Evolutionary conservation across 2,797 vertebrate species (phyloP).

Genomic region (Erethizon dorsatum): DNA sequence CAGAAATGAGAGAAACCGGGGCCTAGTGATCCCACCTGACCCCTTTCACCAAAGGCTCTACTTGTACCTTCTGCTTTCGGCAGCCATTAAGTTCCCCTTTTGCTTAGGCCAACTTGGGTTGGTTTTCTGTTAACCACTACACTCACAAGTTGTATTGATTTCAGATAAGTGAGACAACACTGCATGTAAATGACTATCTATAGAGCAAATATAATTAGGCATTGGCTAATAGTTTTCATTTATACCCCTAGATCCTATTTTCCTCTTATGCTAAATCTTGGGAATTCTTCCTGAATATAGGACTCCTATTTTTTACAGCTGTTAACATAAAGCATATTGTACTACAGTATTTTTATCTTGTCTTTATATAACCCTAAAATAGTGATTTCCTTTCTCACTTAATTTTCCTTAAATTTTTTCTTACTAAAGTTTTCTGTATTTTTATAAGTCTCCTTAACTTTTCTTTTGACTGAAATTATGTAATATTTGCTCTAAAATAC

Average conservation of each 20-base stretch:
- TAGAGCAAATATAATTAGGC: neutral
- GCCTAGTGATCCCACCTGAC: neutral
- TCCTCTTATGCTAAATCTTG: neutral
- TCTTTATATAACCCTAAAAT: neutral
- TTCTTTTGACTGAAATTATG: neutral
- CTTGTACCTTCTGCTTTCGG: neutral
- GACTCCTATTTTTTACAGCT: neutral
- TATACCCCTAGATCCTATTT: neutral
- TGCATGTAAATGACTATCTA: constrained; percentile 1
- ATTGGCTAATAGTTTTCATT: neutral
- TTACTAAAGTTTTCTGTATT: neutral
- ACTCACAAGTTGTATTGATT: constrained; percentile 28
- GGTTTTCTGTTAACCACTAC: neutral
- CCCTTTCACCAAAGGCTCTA: neutral
- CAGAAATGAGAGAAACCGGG: neutral
- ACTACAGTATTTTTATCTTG: neutral
- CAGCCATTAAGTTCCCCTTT: neutral
- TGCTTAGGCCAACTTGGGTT: neutral
- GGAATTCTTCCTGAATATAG: neutral
- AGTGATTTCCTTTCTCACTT: constrained; percentile 22
- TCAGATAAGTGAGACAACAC: constrained; percentile 25
- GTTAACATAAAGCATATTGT: neutral
- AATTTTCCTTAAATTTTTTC: neutral
- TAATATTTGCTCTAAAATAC: constrained; percentile 24
- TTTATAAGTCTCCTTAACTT: neutral